Conservation (phyloP, 2,797 vertebrate genomes). For the Chloroceryle amazona region DNA sequence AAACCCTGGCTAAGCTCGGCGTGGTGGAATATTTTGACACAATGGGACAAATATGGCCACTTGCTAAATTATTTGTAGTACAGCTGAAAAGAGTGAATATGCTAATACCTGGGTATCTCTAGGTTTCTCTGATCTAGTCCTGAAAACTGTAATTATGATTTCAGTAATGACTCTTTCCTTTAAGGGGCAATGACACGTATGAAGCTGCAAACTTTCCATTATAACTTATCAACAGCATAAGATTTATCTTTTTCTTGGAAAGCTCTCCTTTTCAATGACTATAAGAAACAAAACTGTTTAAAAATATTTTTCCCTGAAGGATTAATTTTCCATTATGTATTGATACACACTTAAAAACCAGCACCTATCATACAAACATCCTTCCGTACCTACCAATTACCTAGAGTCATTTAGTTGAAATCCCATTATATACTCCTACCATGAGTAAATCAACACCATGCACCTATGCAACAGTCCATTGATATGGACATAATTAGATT, state of each 20-base stretch:
- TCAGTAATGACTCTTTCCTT: neutral
- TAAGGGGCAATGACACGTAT: neutral
- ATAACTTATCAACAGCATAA: neutral
- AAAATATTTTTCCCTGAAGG: neutral
- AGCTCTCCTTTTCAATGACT: neutral
- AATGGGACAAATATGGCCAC: neutral
- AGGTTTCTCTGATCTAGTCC: neutral
- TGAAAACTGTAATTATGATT: neutral
- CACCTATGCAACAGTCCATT: conserved; percentile 29
- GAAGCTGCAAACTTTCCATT: neutral
- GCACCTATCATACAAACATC: neutral
- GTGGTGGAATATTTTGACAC: fast-evolving
- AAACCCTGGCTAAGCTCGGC: neutral
- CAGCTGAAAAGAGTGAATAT: neutral
- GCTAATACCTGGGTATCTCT: neutral
- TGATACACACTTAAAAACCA: neutral
- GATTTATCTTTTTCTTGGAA: neutral
- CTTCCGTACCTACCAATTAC: neutral
- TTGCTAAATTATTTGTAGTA: neutral
- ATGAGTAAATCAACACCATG: neutral
- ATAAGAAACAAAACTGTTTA: neutral
- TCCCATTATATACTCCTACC: neutral
- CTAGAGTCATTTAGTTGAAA: neutral
- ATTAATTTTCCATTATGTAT: neutral
- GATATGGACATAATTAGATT: conserved; percentile 66